A percentile compares a stretch with the other conserved stretches of the same genome.
These are phyloP conservation scores for Cheirogaleus major DNA, from an alignment of 2,797 vertebrate genomes.

Conservation along the genomic window DNA sequence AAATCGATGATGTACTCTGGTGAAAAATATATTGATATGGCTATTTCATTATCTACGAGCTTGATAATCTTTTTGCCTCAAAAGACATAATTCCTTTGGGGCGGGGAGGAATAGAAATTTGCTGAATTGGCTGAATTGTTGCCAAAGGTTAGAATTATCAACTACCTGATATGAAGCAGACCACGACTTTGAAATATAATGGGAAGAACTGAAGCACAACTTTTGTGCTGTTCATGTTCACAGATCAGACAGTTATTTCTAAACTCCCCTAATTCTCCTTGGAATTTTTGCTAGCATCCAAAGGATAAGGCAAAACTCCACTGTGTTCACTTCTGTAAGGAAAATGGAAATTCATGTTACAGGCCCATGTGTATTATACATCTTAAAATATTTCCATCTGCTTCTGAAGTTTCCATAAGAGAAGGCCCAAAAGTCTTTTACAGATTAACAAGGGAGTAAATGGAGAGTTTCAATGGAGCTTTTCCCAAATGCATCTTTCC, in stretches of 20 bases:
- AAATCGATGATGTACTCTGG: not conserved
- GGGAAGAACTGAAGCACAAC: not conserved
- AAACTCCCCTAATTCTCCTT: constrained; percentile 39
- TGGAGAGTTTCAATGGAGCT: constrained; percentile 80
- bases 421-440: constrained; percentile 84
- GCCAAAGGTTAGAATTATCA: not conserved
- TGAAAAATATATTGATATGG: not conserved
- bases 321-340: constrained; percentile 75
- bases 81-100: not conserved
- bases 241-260: not conserved
- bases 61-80: not conserved
- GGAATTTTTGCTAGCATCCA: constrained; percentile 76
- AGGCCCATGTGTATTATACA: constrained; percentile 82
- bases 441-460: constrained; percentile 83
- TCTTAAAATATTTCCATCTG: constrained; percentile 88
- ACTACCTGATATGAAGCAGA: not conserved
- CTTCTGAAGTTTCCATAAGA: constrained; percentile 85
- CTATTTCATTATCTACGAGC: not conserved
- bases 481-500: constrained; percentile 65
- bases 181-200: not conserved
- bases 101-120: not conserved
- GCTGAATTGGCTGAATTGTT: not conserved
- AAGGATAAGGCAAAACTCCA: constrained; percentile 76
- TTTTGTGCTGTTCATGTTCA: not conserved
- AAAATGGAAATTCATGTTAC: constrained; percentile 85